Base-by-base conservation (phyloP, 2,888 invertebrate genomes). In the Synergus laeviventris region DNA sequence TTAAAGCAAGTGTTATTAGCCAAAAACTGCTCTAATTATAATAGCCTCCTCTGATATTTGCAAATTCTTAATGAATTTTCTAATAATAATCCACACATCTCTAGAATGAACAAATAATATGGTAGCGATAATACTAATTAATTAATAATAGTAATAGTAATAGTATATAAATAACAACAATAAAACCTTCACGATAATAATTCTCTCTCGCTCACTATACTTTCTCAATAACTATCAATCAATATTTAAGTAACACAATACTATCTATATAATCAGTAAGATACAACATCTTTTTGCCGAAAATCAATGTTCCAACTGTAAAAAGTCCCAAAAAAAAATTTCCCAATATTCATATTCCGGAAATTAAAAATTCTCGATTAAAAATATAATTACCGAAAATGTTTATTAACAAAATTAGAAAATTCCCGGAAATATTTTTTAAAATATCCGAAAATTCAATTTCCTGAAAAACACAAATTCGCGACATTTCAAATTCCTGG, bases 161-260 rank as follows among this genome's bases (percentile, higher is more conserved):
- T 73, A 54, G 42, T 74, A 59, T 62, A 76, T 62, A 76, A 75
- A 78, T 77, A 77, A 74, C 62, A 73, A 77, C 70, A 75, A 74
- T 64, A 70, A 70, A 70, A 70, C 49, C 49, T 70, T 49, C 42
- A 21, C 39, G 16, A 64, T 21, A 64, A 64, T 38, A 64, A 64
- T 8, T 42, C 14, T 42, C 39, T n/a, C 18, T 21, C 81, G 79
- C 64, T 79, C 76, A 82, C 83, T 83, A n/a, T n/a, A 83, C 83
- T 56, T 49, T 79, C 60, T 81, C 54, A 78, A 76, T 74, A 74
- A 76, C 62, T 18, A 62, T 56, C 56, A 18, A 56, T 56, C 21
- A 21, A 59, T 64, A 12, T 42, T 1, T 18, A 70, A 70, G 24
- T 42, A 70, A 31, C 31, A 45, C 16, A 70, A 70, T 70, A 39